Base-by-base conservation (phyloP, 2,113 vertebrate genomes). In the Megalops atlanticus region DNA sequence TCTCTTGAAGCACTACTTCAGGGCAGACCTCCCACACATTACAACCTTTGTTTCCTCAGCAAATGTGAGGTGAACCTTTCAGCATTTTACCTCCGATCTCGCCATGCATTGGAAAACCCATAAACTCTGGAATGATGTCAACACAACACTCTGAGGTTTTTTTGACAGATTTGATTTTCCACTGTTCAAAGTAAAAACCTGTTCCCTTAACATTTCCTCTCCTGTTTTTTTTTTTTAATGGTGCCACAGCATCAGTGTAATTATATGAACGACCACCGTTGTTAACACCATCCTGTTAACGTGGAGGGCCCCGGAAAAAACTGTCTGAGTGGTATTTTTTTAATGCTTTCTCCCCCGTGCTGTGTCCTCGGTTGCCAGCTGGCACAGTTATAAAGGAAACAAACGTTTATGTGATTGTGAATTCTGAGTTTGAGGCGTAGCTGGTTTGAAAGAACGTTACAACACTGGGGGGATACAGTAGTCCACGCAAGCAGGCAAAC, bases 51-150 rank as follows among this genome's bases (percentile, higher is more conserved):
- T 91, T 91, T 86, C 86, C 49, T 76, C 82, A 83, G 87, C 88
- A 90, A 91, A 89, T 84, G 89, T 89, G 91, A 92, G 88, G 89
- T 90, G 91, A 91, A 85, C 84, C 84, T 81, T 89, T 91, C 86
- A 85, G 81, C 76, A 83, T 87, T 89, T 81, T 74, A 87, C 92
- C 89, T 88, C 45, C 88, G 85, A 90, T 89, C 89, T 91, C 85
- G 89, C 91, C 89, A 88, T 87, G 88, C 84, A 88, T 88, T 91
- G 91, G 92, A 92, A 93, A 92, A 93, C 91, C 91, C 90, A 94
- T 95, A 94, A 94, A 95, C 89, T 85, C 86, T 91, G 91, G 88
- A 92, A 92, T 92, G 86, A 91, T 92, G 91, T 94, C 92, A 93
- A 95, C 93, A 94, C 92, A 94, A 88, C 90, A 86, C 87, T 82